Conservation (phyloP, 2,888 invertebrate species). For the Polietes domitor region DNA sequence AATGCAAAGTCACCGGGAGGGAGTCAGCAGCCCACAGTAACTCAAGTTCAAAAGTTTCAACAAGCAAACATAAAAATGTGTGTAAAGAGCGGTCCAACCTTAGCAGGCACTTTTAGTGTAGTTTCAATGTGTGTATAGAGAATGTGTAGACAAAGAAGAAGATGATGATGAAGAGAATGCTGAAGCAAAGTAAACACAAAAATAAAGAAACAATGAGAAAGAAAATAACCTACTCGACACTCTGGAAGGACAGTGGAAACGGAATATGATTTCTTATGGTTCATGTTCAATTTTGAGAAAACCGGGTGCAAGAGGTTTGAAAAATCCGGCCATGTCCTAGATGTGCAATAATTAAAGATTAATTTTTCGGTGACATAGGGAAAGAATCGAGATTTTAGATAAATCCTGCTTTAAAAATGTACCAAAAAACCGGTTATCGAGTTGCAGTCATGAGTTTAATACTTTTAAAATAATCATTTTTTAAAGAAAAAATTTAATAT, state of each 20-base stretch:
- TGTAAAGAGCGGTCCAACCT: conserved; percentile 50
- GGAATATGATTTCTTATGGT: neutral
- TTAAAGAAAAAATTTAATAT: too few species aligned
- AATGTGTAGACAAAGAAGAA: conserved; percentile 40
- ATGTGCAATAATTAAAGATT: too few species aligned
- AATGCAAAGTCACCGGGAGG: conserved; percentile 47
- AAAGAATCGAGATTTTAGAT: too few species aligned
- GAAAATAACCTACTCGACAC: neutral
- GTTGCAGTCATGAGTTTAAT: too few species aligned
- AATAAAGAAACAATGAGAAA: neutral
- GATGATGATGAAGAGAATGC: conserved; percentile 22
- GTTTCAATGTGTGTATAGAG: conserved; percentile 16
- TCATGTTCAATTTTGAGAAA: conserved; percentile 20
- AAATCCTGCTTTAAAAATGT: too few species aligned
- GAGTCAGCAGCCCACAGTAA: conserved; percentile 6
- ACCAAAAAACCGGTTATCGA: too few species aligned
- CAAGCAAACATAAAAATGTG: conserved; percentile 25
- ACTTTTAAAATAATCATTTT: too few species aligned
- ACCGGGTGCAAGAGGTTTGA: conserved; percentile 30
- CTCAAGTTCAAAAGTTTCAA: neutral
- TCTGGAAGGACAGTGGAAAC: neutral
- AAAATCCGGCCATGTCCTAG: neutral
- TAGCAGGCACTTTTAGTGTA: conserved; percentile 44
- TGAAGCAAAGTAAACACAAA: neutral
- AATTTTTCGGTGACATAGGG: too few species aligned